A percentile compares a stretch with the other conserved stretches of the same genome.
phyloP scores from a whole-genome alignment of 2,113 vertebrate genomes.

The Odocoileus hemionus region DNA sequence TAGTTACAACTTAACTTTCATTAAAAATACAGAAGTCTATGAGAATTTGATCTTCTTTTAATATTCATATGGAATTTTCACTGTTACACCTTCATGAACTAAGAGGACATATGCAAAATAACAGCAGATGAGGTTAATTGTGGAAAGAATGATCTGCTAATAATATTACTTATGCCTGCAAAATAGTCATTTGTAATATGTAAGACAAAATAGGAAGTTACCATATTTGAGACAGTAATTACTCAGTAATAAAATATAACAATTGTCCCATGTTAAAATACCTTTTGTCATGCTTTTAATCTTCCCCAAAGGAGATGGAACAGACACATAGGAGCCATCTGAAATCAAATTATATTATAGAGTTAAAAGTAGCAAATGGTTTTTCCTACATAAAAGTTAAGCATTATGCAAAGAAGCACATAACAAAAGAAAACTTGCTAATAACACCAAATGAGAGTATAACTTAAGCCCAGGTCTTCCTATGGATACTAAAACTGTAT shows the following conservation, averaged over 20 bases:
- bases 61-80: background rate
- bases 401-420: background rate
- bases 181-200: background rate
- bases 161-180: background rate
- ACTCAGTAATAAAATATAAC: constrained; percentile 16
- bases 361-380: background rate
- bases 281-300: constrained; percentile 99
- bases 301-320: constrained; percentile 94
- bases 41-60: background rate
- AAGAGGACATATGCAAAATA: background rate
- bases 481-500: background rate
- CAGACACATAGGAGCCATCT: constrained; percentile 96
- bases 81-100: background rate
- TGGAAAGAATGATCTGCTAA: background rate
- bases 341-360: constrained; percentile 72
- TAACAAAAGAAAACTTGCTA: background rate
- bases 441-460: background rate
- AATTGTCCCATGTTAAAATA: constrained; percentile 72
- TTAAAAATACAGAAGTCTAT: background rate
- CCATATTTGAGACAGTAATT: constrained; percentile 1
- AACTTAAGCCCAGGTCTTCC: background rate
- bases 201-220: constrained; percentile 22
- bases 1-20: background rate
- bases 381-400: constrained; percentile 28
- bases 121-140: background rate